Conservation (phyloP, 1,140 invertebrate species). For the Eumeta japonica region DNA sequence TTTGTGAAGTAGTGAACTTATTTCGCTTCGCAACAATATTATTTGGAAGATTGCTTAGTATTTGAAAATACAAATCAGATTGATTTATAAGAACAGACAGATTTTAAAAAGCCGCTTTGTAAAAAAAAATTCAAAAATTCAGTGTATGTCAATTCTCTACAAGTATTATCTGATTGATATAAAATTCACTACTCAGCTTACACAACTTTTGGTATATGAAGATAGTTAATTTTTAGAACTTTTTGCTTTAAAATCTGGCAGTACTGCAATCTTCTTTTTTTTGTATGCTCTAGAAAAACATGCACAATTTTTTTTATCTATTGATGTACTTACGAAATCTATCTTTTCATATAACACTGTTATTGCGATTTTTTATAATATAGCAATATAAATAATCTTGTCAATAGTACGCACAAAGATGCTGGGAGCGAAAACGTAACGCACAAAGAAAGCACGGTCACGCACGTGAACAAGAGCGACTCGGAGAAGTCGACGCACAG, state of each 20-base stretch:
- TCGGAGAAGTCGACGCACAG: slow-evolving; percentile 39
- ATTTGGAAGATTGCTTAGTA: too few species aligned
- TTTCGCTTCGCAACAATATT: too few species aligned
- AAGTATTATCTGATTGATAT: too few species aligned
- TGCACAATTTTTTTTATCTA: background rate
- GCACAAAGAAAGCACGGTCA: slow-evolving; percentile 44
- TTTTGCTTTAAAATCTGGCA: background rate
- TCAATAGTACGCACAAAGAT: background rate
- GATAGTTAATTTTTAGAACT: background rate
- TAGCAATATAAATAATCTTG: background rate
- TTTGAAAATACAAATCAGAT: too few species aligned
- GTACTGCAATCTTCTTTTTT: too few species aligned
- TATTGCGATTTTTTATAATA: too few species aligned
- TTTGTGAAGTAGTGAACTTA: too few species aligned
- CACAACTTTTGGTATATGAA: background rate
- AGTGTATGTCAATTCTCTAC: too few species aligned
- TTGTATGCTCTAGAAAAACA: background rate
- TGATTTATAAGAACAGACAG: too few species aligned
- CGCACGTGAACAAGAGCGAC: slow-evolving; percentile 41
- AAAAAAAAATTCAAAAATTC: too few species aligned
- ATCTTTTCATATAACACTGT: background rate
- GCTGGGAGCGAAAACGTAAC: background rate
- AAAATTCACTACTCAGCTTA: too few species aligned
- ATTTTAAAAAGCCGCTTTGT: too few species aligned
- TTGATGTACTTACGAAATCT: background rate